These are phyloP conservation scores for Chloebia gouldiae DNA, from an alignment of 2,113 vertebrate genomes.

Conservation along the genomic window DNA sequence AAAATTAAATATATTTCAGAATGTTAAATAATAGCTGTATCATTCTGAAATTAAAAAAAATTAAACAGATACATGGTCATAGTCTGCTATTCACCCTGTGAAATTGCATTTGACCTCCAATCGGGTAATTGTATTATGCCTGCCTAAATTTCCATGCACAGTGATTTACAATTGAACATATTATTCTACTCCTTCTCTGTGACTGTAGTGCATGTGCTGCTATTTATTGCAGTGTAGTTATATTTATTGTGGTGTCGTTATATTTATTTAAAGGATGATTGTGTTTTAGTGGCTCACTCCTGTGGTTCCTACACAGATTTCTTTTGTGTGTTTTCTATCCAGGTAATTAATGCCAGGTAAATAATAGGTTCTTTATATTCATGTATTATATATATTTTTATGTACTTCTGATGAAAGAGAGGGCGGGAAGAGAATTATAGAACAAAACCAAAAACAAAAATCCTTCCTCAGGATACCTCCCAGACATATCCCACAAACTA, in stretches of 20 bases:
- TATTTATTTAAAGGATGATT: neutral
- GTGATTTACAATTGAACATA: conserved; percentile 46
- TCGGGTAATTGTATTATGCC: conserved; percentile 41
- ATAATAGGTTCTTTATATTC: neutral
- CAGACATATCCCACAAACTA: neutral
- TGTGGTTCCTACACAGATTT: neutral
- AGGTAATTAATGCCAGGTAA: neutral
- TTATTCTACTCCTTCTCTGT: conserved; percentile 13
- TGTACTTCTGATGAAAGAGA: neutral
- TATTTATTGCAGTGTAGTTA: conserved; percentile 1
- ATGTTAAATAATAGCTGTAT: conserved; percentile 28
- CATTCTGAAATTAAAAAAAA: conserved; percentile 45
- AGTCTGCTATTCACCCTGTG: conserved; percentile 58
- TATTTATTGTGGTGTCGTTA: neutral
- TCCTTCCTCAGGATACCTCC: neutral
- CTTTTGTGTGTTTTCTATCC: neutral
- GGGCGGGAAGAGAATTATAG: neutral
- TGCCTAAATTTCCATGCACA: conserved; percentile 40
- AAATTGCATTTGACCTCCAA: conserved; percentile 60
- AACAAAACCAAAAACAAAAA: neutral
- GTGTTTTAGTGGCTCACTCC: neutral
- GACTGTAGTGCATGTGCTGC: neutral
- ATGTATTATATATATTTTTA: neutral
- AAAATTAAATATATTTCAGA: conserved; percentile 46
- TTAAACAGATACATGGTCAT: conserved; percentile 23